Base-by-base conservation (phyloP, 35 echinoderm and acorn worm genomes). In the Chiridota heheva region DNA sequence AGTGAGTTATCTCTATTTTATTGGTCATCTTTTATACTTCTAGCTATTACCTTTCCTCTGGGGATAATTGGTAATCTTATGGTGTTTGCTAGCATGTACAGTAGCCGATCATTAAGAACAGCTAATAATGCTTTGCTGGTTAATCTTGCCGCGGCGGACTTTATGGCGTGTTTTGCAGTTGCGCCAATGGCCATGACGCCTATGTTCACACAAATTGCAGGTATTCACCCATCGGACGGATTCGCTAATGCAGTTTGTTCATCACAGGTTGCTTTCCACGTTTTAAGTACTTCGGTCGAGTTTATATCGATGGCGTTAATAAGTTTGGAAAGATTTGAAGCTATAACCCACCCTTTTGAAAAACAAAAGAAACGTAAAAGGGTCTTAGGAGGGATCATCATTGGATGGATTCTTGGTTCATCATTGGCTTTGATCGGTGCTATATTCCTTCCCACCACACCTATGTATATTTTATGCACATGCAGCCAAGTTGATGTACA, bases 61-160 rank as follows among this genome's bases (percentile, higher is more conserved):
- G 91, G 91, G 17, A 71, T 89, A 22, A 24, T 75, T 10, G 91
- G 91, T 17, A 95, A 95, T 36, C 32, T 73, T n/a, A 63, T 95
- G 28, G 91, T 95, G 15, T 89, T 87, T 73, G 37, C 83, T 2
- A 95, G 91, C 45, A 81, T 95, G 28, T 95, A 95, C 58, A 70
- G 40, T 0, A 84, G 77, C 64, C 61, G 60, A 2, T 80, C 72
- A 15, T 60, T 95, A 13, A 49, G 91, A 38, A 95, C 62, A 5
- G 80, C 86, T 10, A 95, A 95, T 66, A 95, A 95, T 43, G 91
- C 91, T 27, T 47, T 89, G 27, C 76, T 95, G 0, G 58, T 95
- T 26, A 95, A 89, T 39, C 57, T 95, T 55, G 91, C 91, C 3
- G 55, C 63, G 17, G 91, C 80, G 20, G 91, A 95, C 58, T 36